Evolutionary conservation across 2,113 vertebrate species (phyloP).

Genomic region (Anoura caudifer): DNA sequence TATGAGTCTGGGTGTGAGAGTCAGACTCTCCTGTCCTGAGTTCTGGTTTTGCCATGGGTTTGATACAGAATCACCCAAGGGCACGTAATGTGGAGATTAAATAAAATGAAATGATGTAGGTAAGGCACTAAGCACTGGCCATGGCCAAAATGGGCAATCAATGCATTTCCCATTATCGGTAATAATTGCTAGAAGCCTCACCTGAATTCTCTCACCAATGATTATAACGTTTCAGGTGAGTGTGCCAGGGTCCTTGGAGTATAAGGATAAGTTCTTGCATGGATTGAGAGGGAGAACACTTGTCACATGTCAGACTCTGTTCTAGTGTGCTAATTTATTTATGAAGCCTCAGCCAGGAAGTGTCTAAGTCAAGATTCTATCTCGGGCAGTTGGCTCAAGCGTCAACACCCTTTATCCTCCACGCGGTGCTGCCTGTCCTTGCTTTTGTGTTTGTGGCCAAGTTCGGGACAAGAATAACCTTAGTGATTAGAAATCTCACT

Average conservation of each 20-base stretch:
- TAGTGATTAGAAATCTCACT: neutral
- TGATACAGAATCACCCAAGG: neutral
- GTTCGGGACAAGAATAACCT: neutral
- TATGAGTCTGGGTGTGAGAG: neutral
- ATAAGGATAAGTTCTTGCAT: neutral
- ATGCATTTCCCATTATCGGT: neutral
- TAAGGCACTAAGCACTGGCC: neutral
- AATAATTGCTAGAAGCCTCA: neutral
- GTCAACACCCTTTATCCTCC: accelerated
- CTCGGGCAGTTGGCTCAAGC: neutral
- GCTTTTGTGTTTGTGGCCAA: neutral
- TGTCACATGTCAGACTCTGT: neutral
- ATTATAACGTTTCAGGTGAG: neutral
- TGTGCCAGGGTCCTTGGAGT: neutral
- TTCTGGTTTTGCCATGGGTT: neutral
- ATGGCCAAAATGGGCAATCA: neutral
- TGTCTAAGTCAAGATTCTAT: neutral
- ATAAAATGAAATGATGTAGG: neutral
- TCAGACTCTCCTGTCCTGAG: neutral
- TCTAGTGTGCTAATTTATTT: neutral
- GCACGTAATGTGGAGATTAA: neutral
- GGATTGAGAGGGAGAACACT: neutral
- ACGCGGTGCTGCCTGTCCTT: neutral
- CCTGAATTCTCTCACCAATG: too few relatives aligned
- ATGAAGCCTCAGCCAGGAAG: neutral